Conservation (phyloP, 2,888 invertebrate genomes). For the Caenorhabditis sp. region DNA sequence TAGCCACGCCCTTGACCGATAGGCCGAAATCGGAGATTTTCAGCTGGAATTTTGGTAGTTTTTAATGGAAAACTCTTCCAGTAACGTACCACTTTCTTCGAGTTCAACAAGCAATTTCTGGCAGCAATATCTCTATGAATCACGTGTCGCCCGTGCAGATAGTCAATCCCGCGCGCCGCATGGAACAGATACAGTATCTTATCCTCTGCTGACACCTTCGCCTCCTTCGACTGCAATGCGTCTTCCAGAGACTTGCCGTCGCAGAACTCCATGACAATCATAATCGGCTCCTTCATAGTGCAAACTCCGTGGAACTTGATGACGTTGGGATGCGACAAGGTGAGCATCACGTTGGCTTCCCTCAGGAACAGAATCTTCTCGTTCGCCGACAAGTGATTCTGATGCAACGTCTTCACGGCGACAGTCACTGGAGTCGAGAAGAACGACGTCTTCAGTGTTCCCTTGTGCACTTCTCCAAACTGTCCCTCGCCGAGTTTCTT, state of each 20-base stretch:
- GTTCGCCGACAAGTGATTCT: conserved; percentile 94
- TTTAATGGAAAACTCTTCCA: neutral
- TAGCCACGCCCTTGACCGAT: conserved; percentile 59
- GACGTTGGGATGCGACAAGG: conserved; percentile 87
- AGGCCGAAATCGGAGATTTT: conserved; percentile 72
- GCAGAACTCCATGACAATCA: conserved; percentile 72
- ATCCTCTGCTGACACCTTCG: conserved; percentile 31
- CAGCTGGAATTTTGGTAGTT: conserved; percentile 47
- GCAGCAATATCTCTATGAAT: conserved; percentile 69
- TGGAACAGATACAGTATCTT: conserved; percentile 63
- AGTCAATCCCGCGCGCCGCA: conserved; percentile 67
- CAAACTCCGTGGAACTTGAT: conserved; percentile 93
- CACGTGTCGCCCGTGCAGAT: conserved; percentile 61
- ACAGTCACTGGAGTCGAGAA: conserved; percentile 60
- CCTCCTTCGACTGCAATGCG: conserved; percentile 18
- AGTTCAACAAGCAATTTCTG: conserved; percentile 50
- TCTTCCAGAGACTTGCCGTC: conserved; percentile 56
- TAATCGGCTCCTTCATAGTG: conserved; percentile 68
- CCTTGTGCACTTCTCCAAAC: conserved; percentile 69
- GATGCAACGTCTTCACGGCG: conserved; percentile 84
- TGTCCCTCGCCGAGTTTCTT: conserved; percentile 66
- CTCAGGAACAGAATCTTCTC: conserved; percentile 97
- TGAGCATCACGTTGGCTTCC: conserved; percentile 96
- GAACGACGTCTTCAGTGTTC: conserved; percentile 59
- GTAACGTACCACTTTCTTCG: conserved; percentile 29